Conservation (phyloP, 2,888 invertebrate species). For the Chorisops tibialis region DNA sequence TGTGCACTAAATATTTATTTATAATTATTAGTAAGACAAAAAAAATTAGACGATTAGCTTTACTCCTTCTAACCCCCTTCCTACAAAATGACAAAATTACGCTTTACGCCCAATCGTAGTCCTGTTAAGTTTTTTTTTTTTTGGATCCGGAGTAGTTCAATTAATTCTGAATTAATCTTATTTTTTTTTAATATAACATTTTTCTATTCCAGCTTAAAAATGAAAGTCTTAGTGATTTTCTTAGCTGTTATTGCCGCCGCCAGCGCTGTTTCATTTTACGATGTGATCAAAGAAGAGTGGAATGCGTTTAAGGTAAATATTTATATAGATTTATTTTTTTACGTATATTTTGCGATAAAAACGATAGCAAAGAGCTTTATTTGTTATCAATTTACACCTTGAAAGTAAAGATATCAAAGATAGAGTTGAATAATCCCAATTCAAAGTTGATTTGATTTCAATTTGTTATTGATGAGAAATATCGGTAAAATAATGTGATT, state of each 20-base stretch:
- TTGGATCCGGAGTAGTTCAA: too few relatives aligned
- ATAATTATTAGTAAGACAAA: too few relatives aligned
- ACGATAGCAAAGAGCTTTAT: neutral
- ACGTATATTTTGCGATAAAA: neutral
- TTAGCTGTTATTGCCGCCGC: slow-evolving; percentile 56
- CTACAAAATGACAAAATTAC: too few relatives aligned
- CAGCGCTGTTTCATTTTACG: slow-evolving; percentile 67
- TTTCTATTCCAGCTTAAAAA: neutral
- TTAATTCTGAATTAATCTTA: too few relatives aligned
- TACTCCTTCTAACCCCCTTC: too few relatives aligned
- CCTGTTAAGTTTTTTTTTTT: too few relatives aligned
- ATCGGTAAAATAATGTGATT: neutral
- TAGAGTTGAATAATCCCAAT: neutral
- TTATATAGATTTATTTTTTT: neutral
- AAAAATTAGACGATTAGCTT: too few relatives aligned
- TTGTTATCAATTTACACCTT: neutral
- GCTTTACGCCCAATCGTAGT: too few relatives aligned
- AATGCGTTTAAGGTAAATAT: slow-evolving; percentile 67
- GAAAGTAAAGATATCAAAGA: neutral
- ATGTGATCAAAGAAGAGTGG: slow-evolving; percentile 75
- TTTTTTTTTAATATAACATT: too few relatives aligned
- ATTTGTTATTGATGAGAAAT: neutral
- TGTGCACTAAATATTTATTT: too few relatives aligned
- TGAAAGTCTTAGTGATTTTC: slow-evolving; percentile 43
- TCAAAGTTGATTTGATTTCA: neutral